These are phyloP conservation scores for Channa maculata DNA, from an alignment of 2,113 vertebrate genomes.

Conservation along the genomic window DNA sequence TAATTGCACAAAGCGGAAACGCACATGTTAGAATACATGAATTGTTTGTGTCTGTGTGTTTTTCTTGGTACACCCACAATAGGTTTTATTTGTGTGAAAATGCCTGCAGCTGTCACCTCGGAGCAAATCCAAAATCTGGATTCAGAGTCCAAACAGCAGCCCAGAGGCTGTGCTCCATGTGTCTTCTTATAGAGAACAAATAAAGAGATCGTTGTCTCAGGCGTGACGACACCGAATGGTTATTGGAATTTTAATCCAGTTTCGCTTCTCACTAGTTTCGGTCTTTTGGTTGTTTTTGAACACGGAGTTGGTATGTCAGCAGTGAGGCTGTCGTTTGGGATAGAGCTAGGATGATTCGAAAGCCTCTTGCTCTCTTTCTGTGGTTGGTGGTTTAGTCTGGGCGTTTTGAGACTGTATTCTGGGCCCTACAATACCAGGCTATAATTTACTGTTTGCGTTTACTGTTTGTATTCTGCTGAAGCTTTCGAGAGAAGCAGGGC, in stretches of 20 bases:
- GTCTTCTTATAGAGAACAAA: conserved; percentile 4
- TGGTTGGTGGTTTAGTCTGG: conserved; percentile 68
- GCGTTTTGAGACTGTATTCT: conserved; percentile 65
- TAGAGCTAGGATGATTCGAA: conserved; percentile 7
- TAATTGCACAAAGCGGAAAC: conserved; percentile 59
- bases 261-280: neutral
- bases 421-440: conserved; percentile 59
- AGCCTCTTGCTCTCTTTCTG: conserved; percentile 23
- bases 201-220: neutral
- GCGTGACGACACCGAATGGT: neutral
- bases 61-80: conserved; percentile 49
- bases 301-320: neutral
- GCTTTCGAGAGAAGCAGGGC: conserved; percentile 34
- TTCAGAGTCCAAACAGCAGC: conserved; percentile 55
- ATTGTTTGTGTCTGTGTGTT: conserved; percentile 56
- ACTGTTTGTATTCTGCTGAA: conserved; percentile 56
- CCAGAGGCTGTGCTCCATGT: conserved; percentile 27
- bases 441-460: conserved; percentile 71
- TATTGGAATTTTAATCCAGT: neutral
- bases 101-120: conserved; percentile 64
- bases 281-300: neutral
- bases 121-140: conserved; percentile 56
- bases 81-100: conserved; percentile 64
- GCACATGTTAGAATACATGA: conserved; percentile 49
- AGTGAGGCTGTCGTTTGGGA: conserved; percentile 6